Percentiles rank a stretch among this genome's conserved stretches.
Evolutionary conservation across 2,888 invertebrate genomes (phyloP).

Genomic region (Acrocyrtus sp.): DNA sequence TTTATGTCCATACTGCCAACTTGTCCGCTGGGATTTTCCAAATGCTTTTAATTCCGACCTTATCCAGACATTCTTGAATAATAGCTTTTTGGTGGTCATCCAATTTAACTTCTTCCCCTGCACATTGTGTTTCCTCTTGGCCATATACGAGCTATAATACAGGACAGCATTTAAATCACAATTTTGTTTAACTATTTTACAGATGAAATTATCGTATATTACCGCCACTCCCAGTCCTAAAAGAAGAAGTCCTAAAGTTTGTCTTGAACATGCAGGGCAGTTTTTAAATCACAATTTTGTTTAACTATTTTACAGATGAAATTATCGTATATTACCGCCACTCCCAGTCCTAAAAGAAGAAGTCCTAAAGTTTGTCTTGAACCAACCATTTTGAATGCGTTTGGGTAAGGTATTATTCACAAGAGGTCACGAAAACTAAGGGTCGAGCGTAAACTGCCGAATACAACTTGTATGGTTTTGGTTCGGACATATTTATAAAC

Average conservation of each 20-base stretch:
- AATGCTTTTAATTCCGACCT: slow-evolving; percentile 52
- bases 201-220: neutral
- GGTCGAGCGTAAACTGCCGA: neutral
- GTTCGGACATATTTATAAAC: slow-evolving; percentile 16
- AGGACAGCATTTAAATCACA: neutral
- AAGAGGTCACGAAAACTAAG: no score
- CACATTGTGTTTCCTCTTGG: slow-evolving; percentile 56
- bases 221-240: neutral
- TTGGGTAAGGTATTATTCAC: no score
- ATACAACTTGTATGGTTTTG: no score
- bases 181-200: neutral
- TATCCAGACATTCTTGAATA: slow-evolving; percentile 50
- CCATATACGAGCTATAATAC: slow-evolving; percentile 25
- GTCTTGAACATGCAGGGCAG: no score
- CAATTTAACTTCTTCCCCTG: slow-evolving; percentile 52
- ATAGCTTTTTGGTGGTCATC: slow-evolving; percentile 53
- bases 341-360: slow-evolving; percentile 29
- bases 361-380: slow-evolving; percentile 27
- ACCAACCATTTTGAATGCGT: slow-evolving; percentile 6
- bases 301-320: neutral
- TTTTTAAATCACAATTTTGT: neutral
- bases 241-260: slow-evolving; percentile 16
- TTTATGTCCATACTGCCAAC: slow-evolving; percentile 39
- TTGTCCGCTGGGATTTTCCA: slow-evolving; percentile 58
- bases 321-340: no score